Base-by-base conservation (phyloP, 2,888 invertebrate genomes). In the Caenorhabditis sinica region DNA sequence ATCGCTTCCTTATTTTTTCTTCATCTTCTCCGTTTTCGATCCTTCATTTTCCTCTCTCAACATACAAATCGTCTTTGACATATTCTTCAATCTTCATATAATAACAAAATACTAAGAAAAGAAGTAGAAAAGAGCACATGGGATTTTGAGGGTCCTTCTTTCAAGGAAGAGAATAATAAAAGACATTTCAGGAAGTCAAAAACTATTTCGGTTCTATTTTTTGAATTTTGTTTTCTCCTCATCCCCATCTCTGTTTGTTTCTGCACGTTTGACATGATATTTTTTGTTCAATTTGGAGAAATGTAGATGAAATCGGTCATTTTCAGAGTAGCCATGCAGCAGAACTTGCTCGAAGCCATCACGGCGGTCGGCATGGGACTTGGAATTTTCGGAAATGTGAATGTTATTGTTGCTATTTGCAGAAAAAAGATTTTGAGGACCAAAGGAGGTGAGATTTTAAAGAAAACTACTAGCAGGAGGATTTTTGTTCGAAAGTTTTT, bases 321-420 rank as follows among this genome's bases (percentile, higher is more conserved):
- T 71, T 73, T 65, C 51, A 73, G 68, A 45, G 20, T 73, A 6
- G 17, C 58, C 45, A 80, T 80, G 80, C 71, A 79, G 25, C 53
- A 79, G 20, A 36, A 73, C 30, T 13, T 80, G 28, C 58, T 83
- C 0, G 79, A 79, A 30, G 56, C 51, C 25, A 43, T 79, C 13
- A 63, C 69, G 6, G 25, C 56, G 0, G 49, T 74, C n/a, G 56
- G 71, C 11, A 83, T 80, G 75, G 28, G 17, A 0, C 28, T 84
- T 6, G 80, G 84, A 8, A 60, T 83, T 36, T 83, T 83, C 40
- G 83, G 83, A 45, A 83, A 83, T 58, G 36, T 75, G 23, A 83
- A 83, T 65, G 83, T 83, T 25, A 73, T 84, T 23, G 36, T 81
- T 11, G 84, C 84, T 13, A 71, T 84, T n/a, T 65, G 58, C 43